Conservation (phyloP, 2,797 vertebrate genomes). For the Toxotes lorentzi region DNA sequence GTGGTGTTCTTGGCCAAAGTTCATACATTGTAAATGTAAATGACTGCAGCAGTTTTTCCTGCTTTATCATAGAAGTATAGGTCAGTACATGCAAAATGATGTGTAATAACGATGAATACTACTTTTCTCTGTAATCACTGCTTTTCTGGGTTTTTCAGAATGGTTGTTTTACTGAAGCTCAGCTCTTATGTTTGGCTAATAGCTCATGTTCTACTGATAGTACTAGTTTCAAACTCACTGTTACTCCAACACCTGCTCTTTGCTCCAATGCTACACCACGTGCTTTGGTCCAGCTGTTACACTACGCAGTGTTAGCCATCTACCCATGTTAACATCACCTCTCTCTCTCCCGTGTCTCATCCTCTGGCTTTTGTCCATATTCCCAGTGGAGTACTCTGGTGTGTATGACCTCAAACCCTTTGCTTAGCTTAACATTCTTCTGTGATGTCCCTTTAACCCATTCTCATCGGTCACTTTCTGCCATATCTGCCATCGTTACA, state of each 20-base stretch:
- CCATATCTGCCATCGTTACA: slow-evolving; percentile 46
- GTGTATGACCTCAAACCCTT: slow-evolving; percentile 85
- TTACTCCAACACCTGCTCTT: slow-evolving; percentile 34
- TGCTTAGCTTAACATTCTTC: slow-evolving; percentile 76
- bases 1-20: background rate
- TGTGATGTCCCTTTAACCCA: slow-evolving; percentile 56
- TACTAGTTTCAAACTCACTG: slow-evolving; percentile 17
- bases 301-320: slow-evolving; percentile 49
- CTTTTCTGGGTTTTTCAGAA: background rate
- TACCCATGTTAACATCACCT: slow-evolving; percentile 78
- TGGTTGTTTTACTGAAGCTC: slow-evolving; percentile 1
- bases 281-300: slow-evolving; percentile 65
- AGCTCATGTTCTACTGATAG: slow-evolving; percentile 10
- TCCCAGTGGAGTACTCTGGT: slow-evolving; percentile 89
- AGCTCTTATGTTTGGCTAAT: background rate
- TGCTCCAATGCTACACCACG: slow-evolving; percentile 24
- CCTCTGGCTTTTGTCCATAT: slow-evolving; percentile 81
- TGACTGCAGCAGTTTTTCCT: background rate
- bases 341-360: slow-evolving; percentile 83
- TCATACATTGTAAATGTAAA: background rate
- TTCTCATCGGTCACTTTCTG: slow-evolving; percentile 77
- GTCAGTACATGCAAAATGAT: background rate
- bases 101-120: background rate
- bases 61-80: background rate
- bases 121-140: background rate